Conservation (phyloP, 2,113 vertebrate genomes). For the Genyomyrus donnyi region DNA sequence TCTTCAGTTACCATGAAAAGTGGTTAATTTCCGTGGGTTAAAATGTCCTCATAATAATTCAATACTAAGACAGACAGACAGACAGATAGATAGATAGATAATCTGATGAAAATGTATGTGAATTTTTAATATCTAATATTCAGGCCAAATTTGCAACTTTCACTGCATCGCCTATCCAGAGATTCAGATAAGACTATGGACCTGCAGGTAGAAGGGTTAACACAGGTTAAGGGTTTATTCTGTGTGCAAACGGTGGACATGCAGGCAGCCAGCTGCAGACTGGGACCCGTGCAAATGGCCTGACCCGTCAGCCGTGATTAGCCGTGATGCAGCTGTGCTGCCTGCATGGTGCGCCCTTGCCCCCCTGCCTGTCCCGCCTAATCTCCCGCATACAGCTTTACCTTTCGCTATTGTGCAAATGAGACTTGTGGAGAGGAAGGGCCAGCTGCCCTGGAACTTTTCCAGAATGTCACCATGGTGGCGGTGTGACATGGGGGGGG, state of each 20-base stretch:
- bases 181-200: neutral
- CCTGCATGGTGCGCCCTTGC: neutral
- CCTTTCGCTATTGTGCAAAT: slow-evolving; percentile 64
- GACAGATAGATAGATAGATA: neutral
- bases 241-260: neutral
- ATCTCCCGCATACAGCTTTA: slow-evolving; percentile 42
- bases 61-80: neutral
- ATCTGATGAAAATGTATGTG: neutral
- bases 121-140: neutral
- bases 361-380: neutral
- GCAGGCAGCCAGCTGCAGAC: neutral
- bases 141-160: neutral
- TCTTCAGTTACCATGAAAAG: neutral
- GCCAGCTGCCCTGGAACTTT: slow-evolving; percentile 50
- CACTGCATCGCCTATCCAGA: neutral
- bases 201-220: neutral
- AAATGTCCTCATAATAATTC: neutral
- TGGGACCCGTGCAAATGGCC: neutral
- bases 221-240: neutral
- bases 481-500: slow-evolving; percentile 48
- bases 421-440: slow-evolving; percentile 53
- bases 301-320: neutral
- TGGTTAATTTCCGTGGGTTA: neutral
- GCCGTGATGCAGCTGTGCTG: neutral
- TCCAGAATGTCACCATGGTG: slow-evolving; percentile 55